Evolutionary conservation across 2,888 invertebrate genomes (phyloP).

Genomic region (Hymenopus coronatus): DNA sequence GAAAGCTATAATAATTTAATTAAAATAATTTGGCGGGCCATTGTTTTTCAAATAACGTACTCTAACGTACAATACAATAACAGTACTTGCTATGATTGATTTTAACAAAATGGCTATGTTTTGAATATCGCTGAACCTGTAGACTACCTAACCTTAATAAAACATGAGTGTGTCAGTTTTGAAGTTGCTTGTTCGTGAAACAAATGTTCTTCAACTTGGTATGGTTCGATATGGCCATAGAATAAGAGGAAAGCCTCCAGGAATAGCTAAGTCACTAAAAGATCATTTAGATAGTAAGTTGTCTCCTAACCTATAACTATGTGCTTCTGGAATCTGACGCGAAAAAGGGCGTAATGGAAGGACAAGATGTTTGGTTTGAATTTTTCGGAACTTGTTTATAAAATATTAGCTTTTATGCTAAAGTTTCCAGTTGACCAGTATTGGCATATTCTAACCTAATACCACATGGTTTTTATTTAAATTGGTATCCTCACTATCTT

Average conservation of each 20-base stretch:
- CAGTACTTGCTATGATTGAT: no score
- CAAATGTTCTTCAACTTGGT: conserved; percentile 7
- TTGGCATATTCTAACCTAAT: no score
- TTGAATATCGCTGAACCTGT: background rate
- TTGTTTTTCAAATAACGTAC: no score
- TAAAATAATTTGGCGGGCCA: no score
- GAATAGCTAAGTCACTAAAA: conserved; percentile 62
- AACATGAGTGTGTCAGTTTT: background rate
- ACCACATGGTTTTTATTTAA: no score
- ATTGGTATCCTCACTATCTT: no score
- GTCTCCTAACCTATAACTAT: conserved; percentile 42
- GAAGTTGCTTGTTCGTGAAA: conserved; percentile 8
- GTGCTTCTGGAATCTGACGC: background rate
- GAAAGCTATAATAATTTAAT: no score
- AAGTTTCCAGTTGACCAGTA: no score
- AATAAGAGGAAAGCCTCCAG: conserved; percentile 69
- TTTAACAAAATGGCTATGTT: background rate
- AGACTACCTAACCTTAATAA: background rate
- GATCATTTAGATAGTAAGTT: conserved; percentile 65
- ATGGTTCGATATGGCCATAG: conserved; percentile 54
- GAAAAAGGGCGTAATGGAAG: no score
- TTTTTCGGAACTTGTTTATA: no score
- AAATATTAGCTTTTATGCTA: no score
- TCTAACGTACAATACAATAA: no score
- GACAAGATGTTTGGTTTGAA: background rate